Evolutionary conservation across 2,797 vertebrate genomes (phyloP).

Genomic region (Urophycis tenuis): DNA sequence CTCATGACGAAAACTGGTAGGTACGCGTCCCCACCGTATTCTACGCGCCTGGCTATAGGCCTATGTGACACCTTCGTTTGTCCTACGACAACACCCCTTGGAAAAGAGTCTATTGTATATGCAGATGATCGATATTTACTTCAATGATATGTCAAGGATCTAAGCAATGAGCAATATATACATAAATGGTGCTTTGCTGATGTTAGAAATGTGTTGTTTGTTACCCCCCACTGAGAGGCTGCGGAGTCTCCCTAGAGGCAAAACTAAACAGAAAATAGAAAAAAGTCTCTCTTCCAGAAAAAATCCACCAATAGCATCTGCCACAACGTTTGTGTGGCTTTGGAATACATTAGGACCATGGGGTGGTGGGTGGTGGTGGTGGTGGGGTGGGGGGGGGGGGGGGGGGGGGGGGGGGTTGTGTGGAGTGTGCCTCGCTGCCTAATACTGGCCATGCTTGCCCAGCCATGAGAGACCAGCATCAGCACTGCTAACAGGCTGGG

Average conservation of each 20-base stretch:
- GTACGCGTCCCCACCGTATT: no score
- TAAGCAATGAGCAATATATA: no score
- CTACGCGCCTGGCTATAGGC: no score
- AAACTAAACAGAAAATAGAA: conserved; percentile 7
- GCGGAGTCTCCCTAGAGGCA: not conserved
- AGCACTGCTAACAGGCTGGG: conserved; percentile 4
- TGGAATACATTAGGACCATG: conserved; percentile 34
- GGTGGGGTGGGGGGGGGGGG: conserved; percentile 20
- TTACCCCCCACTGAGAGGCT: not conserved
- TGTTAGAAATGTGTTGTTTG: not conserved
- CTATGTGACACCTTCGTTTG: not conserved
- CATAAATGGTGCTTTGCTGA: not conserved
- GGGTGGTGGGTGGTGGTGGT: conserved; percentile 23
- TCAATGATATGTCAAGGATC: not conserved
- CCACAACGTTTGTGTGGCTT: conserved; percentile 27
- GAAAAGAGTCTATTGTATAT: not conserved
- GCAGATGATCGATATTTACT: not conserved
- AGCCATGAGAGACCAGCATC: conserved; percentile 13
- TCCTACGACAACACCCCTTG: not conserved
- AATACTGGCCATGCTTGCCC: conserved; percentile 13
- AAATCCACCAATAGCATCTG: conserved; percentile 40
- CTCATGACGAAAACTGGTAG: no score
- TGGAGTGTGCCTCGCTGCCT: conserved; percentile 25
- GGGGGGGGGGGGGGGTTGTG: no score
- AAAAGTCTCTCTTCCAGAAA: conserved; percentile 23